Conservation (phyloP, 2,113 vertebrate species). For the Todiramphus chloris region DNA sequence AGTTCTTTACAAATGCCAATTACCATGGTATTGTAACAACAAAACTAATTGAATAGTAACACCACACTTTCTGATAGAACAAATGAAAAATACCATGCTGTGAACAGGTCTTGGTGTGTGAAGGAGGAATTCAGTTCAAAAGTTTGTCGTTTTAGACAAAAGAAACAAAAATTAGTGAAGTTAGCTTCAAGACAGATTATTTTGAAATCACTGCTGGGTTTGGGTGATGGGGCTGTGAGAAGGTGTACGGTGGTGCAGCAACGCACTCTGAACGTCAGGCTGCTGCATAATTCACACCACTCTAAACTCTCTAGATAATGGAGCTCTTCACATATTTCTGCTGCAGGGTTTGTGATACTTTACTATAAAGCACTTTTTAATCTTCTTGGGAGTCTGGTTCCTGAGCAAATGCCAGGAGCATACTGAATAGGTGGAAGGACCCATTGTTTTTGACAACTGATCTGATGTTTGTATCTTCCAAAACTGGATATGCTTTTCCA, state of each 20-base stretch:
- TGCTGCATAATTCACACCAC: neutral
- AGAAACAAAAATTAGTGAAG: neutral
- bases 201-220: neutral
- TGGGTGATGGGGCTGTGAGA: neutral
- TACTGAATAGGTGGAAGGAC: neutral
- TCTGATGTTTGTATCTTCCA: neutral
- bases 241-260: neutral
- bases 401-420: neutral
- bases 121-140: neutral
- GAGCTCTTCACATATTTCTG: neutral
- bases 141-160: neutral
- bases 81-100: neutral
- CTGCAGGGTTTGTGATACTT: constrained; percentile 6
- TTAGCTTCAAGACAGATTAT: neutral
- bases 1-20: neutral
- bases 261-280: neutral
- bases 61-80: neutral
- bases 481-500: neutral
- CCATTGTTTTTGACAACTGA: neutral
- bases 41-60: neutral
- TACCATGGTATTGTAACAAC: neutral
- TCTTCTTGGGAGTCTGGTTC: neutral
- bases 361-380: neutral
- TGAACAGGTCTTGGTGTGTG: neutral
- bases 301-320: neutral